Evolutionary conservation across 2,797 vertebrate genomes (phyloP), one percentile per base, ranked within the genome.

Genomic region (Hylomyscus alleni): DNA sequence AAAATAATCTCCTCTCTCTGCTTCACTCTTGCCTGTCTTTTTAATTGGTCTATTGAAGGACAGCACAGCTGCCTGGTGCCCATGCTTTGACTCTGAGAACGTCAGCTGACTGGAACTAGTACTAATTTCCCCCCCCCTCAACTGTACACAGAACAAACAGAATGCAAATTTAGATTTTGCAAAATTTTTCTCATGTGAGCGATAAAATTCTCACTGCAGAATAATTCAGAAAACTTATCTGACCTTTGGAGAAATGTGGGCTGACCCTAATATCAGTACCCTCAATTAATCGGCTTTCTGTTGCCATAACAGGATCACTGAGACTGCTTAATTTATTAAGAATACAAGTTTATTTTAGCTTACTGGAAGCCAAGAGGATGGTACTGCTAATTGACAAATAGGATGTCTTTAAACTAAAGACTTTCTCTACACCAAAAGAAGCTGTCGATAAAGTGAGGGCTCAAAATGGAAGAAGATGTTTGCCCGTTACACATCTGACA

Each of bases 121-220:
- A 56, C 47, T 19, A 2, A 2, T 24, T 50, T 52, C 44, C 24
- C 65, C 10, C 34, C 40, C 15, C 29, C 34, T 6, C 0, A 22
- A 0, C 81, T 56, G 34, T 3, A 34, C 34, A 67, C 19, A 91
- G 26, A 15, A 15, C 34, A 6, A 60, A n/a, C 20, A 20, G 85
- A 62, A 72, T 7, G 26, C 26, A 83, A 72, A 37, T 26, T 80
- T 12, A 50, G 50, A 85, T 50, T 31, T 24, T n/a, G 24, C 4
- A 47, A 65, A 87, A 17, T 75, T 83, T 40, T 56, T 47, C 13
- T 88, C 20, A 29, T n/a, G 44, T 90, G 40, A 75, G 82, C 52
- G 72, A 84, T n/a, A 95, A 69, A 73, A 83, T 26, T 78, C 91
- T 95, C 24, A 24, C 47, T 88, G 93, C 15, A 47, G 11, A 85